Conservation (phyloP, 2,888 invertebrate genomes). For the Cerastoderma edule region DNA sequence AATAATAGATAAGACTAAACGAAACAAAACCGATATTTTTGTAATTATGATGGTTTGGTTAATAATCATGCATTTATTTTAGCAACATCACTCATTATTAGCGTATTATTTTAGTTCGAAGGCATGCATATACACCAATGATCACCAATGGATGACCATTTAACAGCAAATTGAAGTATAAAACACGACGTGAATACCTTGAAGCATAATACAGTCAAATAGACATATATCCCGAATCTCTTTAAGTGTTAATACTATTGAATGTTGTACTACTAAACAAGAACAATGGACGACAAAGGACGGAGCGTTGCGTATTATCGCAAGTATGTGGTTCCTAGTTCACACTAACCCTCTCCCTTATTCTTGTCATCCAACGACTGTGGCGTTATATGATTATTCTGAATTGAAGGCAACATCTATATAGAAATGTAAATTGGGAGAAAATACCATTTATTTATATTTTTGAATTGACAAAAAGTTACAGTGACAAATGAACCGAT, state of each 20-base stretch:
- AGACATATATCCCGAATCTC: neutral
- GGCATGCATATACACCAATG: too few species aligned
- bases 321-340: neutral
- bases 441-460: neutral
- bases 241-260: neutral
- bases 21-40: too few species aligned
- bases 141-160: too few species aligned
- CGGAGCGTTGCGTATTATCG: neutral
- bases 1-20: too few species aligned
- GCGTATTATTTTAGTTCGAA: too few species aligned
- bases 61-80: too few species aligned
- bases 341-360: neutral
- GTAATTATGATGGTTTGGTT: too few species aligned
- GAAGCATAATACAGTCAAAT: neutral
- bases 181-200: neutral
- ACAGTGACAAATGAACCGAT: neutral
- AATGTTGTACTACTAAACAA: neutral
- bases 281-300: neutral
- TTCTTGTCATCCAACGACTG: too few species aligned
- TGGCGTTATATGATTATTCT: too few species aligned
- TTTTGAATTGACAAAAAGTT: neutral
- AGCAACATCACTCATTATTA: too few species aligned
- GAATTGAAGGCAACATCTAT: neutral
- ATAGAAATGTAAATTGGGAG: neutral
- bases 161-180: neutral